Base-by-base conservation (phyloP, 2,797 vertebrate species). In the Champsocephalus gunnari region DNA sequence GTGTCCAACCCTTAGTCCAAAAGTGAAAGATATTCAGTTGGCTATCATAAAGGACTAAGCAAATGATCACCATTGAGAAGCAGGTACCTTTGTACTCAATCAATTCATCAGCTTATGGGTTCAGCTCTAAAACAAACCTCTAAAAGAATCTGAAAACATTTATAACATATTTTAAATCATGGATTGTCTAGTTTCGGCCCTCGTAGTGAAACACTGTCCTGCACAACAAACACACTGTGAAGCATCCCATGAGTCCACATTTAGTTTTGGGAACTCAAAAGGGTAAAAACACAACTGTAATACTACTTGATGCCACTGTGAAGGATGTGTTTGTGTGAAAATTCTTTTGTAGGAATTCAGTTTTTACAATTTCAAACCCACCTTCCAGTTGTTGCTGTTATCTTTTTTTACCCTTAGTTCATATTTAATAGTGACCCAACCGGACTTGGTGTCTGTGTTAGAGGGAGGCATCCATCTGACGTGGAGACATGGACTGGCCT, bases 391-490 rank as follows among this genome's bases (percentile, higher is more conserved):
- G 4, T 88, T 76, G 73, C 79, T 82, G 70, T 92, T 91, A 67
- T 94, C 90, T 0, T 93, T 87, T 85, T 95, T 95, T 55, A 96
- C 79, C 58, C 90, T 86, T 34, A 99, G 84, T 86, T 96, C 93
- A 21, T 98, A 98, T 58, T 95, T 94, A 28, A 97, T 87, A 4
- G 96, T 96, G 72, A 97, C 90, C 98, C 98, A 99, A 48, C 98
- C 98, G 2, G 95, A 96, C 69, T 71, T 93, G 28, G 93, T 82
- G 74, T 97, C 96, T 3, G 88, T 92, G 55, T 92, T 88, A 0
- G 51, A 72, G 0, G 97, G 97, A 60, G 88, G 94, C 64, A 86
- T 71, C 97, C 97, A 99, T 3, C 87, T 92, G 79, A 97, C 82
- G 55, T 94, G 86, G 43, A 98, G 90, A 66, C 92, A 93, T 0